A percentile compares a stretch with the other conserved stretches of the same genome.
Evolutionary conservation across 2,888 invertebrate species (phyloP).

Genomic region (Penaeus monodon): DNA sequence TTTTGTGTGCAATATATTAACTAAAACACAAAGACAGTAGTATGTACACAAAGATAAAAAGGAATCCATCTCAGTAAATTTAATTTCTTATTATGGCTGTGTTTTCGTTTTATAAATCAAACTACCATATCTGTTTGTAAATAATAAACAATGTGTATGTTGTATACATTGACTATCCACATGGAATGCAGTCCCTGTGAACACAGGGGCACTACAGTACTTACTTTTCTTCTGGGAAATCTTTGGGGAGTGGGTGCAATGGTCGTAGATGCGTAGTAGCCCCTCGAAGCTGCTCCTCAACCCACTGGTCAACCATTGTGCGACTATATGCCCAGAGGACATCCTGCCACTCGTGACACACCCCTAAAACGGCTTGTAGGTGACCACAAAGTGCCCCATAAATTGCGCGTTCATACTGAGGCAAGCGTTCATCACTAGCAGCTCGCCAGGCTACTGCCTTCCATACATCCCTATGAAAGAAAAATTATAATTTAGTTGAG

Average conservation of each 20-base stretch:
- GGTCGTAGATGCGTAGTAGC: slow-evolving; percentile 67
- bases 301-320: slow-evolving; percentile 82
- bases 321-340: slow-evolving; percentile 82
- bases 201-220: slow-evolving; percentile 71
- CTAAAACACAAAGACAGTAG: too few relatives aligned
- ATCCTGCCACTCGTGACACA: slow-evolving; percentile 85
- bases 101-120: too few relatives aligned
- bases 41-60: too few relatives aligned
- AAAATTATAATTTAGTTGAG: background rate
- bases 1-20: too few relatives aligned
- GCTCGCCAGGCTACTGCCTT: slow-evolving; percentile 74
- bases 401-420: slow-evolving; percentile 75
- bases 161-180: too few relatives aligned
- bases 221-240: slow-evolving; percentile 63
- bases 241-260: slow-evolving; percentile 57
- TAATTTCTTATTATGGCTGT: too few relatives aligned
- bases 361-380: slow-evolving; percentile 80
- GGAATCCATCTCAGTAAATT: too few relatives aligned
- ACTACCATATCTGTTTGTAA: too few relatives aligned
- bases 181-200: slow-evolving; percentile 76
- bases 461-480: slow-evolving; percentile 73
- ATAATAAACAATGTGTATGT: too few relatives aligned
- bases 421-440: slow-evolving; percentile 69
- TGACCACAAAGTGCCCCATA: slow-evolving; percentile 87
- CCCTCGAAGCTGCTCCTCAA: slow-evolving; percentile 83